Conservation (phyloP, 92 coral and sea anemone species). For the Epizoanthus fatuus region DNA sequence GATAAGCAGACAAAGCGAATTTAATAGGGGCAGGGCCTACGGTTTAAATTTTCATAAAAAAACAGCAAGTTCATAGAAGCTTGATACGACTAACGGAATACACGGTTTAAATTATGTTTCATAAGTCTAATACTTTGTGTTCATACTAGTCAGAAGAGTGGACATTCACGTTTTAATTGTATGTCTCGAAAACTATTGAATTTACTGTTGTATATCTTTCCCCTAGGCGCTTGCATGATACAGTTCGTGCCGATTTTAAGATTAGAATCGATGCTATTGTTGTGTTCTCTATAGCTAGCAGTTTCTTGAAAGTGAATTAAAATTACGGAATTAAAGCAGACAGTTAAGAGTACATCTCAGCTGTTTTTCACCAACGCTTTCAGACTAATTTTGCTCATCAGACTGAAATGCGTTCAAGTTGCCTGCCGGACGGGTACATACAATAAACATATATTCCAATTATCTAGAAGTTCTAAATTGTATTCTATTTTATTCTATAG, state of each 20-base stretch:
- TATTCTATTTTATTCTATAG: not conserved
- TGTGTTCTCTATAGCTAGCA: not conserved
- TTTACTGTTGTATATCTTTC: not conserved
- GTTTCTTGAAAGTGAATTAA: conserved; percentile 33
- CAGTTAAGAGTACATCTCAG: conserved; percentile 14
- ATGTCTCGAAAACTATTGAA: too few species aligned
- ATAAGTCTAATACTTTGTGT: too few species aligned
- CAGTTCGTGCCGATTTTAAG: not conserved
- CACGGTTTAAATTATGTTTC: not conserved
- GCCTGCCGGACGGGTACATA: not conserved
- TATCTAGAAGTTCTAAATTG: not conserved
- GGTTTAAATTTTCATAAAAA: conserved; percentile 37
- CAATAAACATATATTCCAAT: not conserved
- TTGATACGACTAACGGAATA: not conserved
- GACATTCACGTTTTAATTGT: too few species aligned
- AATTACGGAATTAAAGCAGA: conserved; percentile 13
- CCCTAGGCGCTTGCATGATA: not conserved
- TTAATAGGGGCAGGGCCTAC: conserved; percentile 27
- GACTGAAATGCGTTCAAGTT: not conserved
- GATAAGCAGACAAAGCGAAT: conserved; percentile 31
- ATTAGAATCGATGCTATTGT: conserved; percentile 28
- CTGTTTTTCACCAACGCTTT: not conserved
- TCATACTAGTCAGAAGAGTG: too few species aligned
- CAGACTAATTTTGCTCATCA: not conserved
- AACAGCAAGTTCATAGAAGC: not conserved